phyloP scores from a whole-genome alignment of 2,888 invertebrate species.

The Hirtodrosophila cameraria region DNA sequence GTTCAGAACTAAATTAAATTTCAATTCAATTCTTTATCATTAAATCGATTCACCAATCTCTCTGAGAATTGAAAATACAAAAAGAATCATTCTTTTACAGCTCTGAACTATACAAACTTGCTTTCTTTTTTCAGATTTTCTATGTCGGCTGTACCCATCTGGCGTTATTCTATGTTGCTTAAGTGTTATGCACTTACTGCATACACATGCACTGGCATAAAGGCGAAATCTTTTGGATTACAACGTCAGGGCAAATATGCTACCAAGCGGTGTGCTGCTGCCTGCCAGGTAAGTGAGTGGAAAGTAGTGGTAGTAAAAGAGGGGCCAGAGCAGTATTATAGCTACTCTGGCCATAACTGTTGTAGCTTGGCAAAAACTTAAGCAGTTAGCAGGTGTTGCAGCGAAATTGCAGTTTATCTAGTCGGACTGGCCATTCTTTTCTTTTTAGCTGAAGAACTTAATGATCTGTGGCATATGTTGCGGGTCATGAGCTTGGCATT shows the following conservation, averaged over 20 bases:
- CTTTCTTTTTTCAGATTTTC: constrained; percentile 6
- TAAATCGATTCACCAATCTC: too few species aligned
- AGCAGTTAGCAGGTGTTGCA: constrained; percentile 77
- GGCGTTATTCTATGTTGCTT: constrained; percentile 61
- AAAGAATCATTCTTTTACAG: too few species aligned
- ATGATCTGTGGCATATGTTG: constrained; percentile 78
- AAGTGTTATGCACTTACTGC: constrained; percentile 75
- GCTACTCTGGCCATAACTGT: constrained; percentile 66
- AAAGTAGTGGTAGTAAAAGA: constrained; percentile 4
- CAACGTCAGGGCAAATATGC: constrained; percentile 65
- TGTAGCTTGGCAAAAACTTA: constrained; percentile 62
- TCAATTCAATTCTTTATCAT: too few species aligned
- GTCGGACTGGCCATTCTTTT: constrained; percentile 32
- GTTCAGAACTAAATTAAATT: too few species aligned
- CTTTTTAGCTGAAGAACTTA: constrained; percentile 52
- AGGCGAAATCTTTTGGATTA: constrained; percentile 73
- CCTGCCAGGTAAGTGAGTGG: background rate
- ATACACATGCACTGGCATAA: constrained; percentile 58
- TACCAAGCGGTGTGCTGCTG: too few species aligned
- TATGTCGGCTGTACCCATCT: constrained; percentile 65
- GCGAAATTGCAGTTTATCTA: constrained; percentile 78
- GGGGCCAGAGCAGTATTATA: constrained; percentile 49
- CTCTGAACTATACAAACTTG: too few species aligned
- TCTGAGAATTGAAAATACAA: too few species aligned
- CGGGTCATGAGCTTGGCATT: constrained; percentile 57